Conservation (phyloP, 1,140 invertebrate genomes). For the Tachypleus tridentatus region DNA sequence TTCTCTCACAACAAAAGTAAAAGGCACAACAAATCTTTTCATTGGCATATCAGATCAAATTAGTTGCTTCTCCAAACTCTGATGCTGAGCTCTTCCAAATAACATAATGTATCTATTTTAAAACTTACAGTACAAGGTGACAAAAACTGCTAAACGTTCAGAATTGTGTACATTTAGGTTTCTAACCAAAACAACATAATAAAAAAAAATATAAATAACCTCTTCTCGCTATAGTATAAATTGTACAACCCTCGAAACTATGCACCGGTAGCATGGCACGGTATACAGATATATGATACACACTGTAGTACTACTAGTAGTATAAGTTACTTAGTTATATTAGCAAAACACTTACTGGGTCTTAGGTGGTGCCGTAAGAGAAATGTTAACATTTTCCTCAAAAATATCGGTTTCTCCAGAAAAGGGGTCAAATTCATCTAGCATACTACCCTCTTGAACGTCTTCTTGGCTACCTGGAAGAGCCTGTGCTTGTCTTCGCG, state of each 20-base stretch:
- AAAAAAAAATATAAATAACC: neutral
- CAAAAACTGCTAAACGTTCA: too few relatives aligned
- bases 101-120: too few relatives aligned
- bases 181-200: too few relatives aligned
- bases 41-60: too few relatives aligned
- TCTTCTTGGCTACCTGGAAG: slow-evolving; percentile 43
- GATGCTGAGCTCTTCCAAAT: too few relatives aligned
- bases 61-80: too few relatives aligned
- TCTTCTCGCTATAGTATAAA: neutral
- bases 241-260: neutral
- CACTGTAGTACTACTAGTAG: slow-evolving; percentile 3
- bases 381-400: slow-evolving; percentile 57
- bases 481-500: slow-evolving; percentile 15
- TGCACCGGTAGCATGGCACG: neutral
- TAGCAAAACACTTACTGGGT: slow-evolving; percentile 39
- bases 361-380: slow-evolving; percentile 44
- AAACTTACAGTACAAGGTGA: too few relatives aligned
- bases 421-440: slow-evolving; percentile 59
- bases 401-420: slow-evolving; percentile 44
- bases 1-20: too few relatives aligned
- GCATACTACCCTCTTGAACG: slow-evolving; percentile 48
- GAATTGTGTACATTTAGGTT: too few relatives aligned
- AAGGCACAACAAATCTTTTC: too few relatives aligned
- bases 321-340: neutral
- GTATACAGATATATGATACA: neutral